phyloP scores from a whole-genome alignment of 2,888 invertebrate genomes.

The Perithous albicinctus region DNA sequence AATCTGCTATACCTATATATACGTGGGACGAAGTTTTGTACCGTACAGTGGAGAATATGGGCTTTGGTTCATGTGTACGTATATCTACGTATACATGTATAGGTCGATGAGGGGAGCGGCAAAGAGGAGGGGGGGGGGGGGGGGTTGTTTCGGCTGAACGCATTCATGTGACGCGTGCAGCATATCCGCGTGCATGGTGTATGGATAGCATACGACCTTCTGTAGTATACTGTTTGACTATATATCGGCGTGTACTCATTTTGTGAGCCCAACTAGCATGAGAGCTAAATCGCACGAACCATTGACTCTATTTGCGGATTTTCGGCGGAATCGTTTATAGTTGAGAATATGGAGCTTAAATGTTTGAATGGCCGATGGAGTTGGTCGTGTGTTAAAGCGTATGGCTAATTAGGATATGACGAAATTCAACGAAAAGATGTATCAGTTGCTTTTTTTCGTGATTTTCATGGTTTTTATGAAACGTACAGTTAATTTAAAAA shows the following conservation, averaged over 20 bases:
- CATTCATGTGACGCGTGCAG: slow-evolving; percentile 50
- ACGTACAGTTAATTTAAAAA: too few relatives aligned
- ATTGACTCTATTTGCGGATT: slow-evolving; percentile 52
- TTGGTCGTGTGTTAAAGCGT: neutral
- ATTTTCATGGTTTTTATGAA: too few relatives aligned
- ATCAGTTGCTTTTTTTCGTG: too few relatives aligned
- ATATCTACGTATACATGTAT: neutral
- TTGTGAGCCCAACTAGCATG: slow-evolving; percentile 33
- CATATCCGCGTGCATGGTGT: slow-evolving; percentile 39
- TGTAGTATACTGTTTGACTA: neutral
- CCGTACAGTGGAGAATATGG: neutral
- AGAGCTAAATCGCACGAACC: slow-evolving; percentile 46
- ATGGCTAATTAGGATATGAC: neutral
- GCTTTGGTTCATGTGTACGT: neutral
- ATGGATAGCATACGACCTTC: slow-evolving; percentile 5
- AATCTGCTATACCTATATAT: too few relatives aligned
- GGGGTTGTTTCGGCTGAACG: too few relatives aligned
- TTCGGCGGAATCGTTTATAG: slow-evolving; percentile 2
- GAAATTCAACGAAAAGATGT: too few relatives aligned
- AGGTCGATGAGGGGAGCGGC: neutral
- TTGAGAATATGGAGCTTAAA: neutral
- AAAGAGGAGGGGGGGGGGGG: neutral
- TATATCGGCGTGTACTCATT: slow-evolving; percentile 13
- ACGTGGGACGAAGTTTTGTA: slow-evolving; percentile 11
- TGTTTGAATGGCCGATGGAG: neutral